A percentile compares a stretch with the other conserved stretches of the same genome.
Conservation (phyloP, 1,140 invertebrate genomes). For the Antheraea mylitta region DNA sequence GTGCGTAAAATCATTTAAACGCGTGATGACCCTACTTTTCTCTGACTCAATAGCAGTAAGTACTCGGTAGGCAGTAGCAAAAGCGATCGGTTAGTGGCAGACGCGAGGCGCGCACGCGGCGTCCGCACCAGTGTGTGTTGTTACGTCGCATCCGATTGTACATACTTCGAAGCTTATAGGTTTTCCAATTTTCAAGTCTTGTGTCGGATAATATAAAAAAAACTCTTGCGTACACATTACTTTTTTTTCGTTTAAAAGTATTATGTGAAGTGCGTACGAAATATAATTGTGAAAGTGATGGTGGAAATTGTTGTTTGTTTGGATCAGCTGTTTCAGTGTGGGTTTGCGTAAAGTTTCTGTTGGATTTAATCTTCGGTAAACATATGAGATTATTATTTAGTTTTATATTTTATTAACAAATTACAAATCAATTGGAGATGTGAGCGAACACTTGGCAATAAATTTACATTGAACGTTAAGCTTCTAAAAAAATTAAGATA, state of each 20-base stretch:
- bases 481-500: not conserved
- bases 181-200: slow-evolving; percentile 36
- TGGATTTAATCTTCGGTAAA: slow-evolving; percentile 12
- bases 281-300: slow-evolving; percentile 12
- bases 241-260: slow-evolving; percentile 56
- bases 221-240: slow-evolving; percentile 44
- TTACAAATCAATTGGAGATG: not conserved
- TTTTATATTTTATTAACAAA: not conserved
- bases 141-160: slow-evolving; percentile 53
- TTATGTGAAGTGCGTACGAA: slow-evolving; percentile 25
- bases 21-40: slow-evolving; percentile 65
- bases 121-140: slow-evolving; percentile 54
- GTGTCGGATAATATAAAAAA: slow-evolving; percentile 16
- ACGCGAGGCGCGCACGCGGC: slow-evolving; percentile 30
- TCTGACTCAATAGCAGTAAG: slow-evolving; percentile 45
- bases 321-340: slow-evolving; percentile 32
- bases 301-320: slow-evolving; percentile 22
- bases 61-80: slow-evolving; percentile 22
- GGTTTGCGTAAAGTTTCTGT: slow-evolving; percentile 33
- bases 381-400: not conserved
- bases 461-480: slow-evolving; percentile 6
- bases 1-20: slow-evolving; percentile 25
- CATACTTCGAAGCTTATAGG: slow-evolving; percentile 45
- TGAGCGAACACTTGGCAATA: not conserved
- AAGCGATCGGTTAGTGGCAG: slow-evolving; percentile 22